Base-by-base conservation (phyloP, 2,113 vertebrate genomes). In the Mus pahari region DNA sequence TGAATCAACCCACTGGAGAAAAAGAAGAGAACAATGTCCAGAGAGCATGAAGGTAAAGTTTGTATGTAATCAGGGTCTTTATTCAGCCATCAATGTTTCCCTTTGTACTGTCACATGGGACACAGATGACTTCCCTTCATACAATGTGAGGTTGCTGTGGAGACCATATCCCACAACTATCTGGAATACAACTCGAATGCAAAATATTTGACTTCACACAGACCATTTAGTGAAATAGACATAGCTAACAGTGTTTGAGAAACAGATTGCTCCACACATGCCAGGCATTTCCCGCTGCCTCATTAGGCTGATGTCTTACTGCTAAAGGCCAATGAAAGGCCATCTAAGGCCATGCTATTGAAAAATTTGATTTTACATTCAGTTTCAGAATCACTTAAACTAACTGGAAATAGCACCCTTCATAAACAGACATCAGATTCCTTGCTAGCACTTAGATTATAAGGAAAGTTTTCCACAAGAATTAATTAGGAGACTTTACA, bases 241-340 rank as follows among this genome's bases (percentile, higher is more conserved):
- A 73, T 75, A 55, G 73, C 79, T 97, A 92, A 74, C 42, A 74
- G 60, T 92, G 66, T 94, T 96, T 96, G 87, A 93, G 70, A 95
- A 97, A 89, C 87, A 93, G 53, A 96, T 93, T 93, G 6, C 31
- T 86, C 42, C 7, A 55, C 79, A 92, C 79, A 90, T 39, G 91
- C 58, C 87, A 83, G 92, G 96, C 70, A 66, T 90, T 94, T 81
- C 36, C 60, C 90, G 53, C 26, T 88, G 22, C 66, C 81, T 97
- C 92, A 86, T 94, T 96, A 95, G 71, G 55, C 33, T 93, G 20
- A 62, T 82, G 82, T 89, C 68, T 94, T 86, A 89, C 19, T 68
- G 81, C 58, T 77, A 90, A 96, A 93, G 92, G 84, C 84, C 71
- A 94, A 90, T 50, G 73, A 93, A 95, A 95, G 94, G 86, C 78